These are phyloP conservation scores for Steatocranus sp. DNA, from an alignment of 2,797 vertebrate species.

Conservation along the genomic window DNA sequence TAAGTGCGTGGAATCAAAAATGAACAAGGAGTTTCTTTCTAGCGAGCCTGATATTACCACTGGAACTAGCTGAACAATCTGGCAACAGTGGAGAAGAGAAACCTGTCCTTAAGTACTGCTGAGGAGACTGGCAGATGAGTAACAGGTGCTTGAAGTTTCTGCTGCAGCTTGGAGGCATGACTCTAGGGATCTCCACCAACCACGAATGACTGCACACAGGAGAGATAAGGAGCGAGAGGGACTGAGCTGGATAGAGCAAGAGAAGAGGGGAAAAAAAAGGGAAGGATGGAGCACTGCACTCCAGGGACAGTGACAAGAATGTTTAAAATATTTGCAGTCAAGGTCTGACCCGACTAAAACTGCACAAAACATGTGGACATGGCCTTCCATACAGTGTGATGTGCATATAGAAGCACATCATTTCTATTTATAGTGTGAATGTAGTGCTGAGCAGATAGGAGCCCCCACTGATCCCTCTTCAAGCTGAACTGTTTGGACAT, in stretches of 20 bases:
- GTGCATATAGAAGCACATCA: not conserved
- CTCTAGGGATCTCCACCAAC: not conserved
- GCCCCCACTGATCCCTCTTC: not conserved
- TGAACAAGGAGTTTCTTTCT: not conserved
- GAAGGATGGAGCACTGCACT: not conserved
- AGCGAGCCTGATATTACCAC: not conserved
- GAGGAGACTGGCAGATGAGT: not conserved
- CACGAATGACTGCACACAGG: not conserved
- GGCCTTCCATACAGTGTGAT: not conserved
- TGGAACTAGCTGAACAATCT: not conserved
- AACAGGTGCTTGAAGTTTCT: not conserved
- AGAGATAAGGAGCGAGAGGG: not conserved
- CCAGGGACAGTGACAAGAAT: not conserved
- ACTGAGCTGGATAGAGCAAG: not conserved
- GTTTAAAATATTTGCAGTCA: not conserved
- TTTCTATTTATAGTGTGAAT: not conserved
- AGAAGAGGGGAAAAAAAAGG: fast-evolving
- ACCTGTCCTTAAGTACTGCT: not conserved
- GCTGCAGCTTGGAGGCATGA: not conserved
- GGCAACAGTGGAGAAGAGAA: not conserved
- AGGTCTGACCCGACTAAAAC: fast-evolving
- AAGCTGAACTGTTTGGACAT: not conserved
- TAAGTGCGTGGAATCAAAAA: not conserved
- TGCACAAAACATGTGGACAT: not conserved
- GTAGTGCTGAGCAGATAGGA: not conserved